Percentiles rank a stretch among this genome's conserved stretches.
Evolutionary conservation across 2,113 vertebrate genomes (phyloP).

Genomic region (Rousettus leschenaultii): DNA sequence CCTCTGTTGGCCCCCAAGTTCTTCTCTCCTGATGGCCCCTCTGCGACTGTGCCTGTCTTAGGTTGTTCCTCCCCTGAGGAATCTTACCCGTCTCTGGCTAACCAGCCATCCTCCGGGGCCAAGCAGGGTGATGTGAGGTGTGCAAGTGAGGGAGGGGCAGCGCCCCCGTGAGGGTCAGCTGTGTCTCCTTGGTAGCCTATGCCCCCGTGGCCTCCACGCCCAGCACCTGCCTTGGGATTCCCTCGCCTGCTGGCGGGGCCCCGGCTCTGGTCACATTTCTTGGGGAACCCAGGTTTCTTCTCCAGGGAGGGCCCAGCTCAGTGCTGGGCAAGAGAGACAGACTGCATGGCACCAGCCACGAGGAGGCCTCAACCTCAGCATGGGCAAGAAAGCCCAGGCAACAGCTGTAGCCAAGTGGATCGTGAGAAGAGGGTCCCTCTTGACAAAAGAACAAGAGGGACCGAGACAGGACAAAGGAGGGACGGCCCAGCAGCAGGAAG

Average conservation of each 20-base stretch:
- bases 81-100: constrained; percentile 97
- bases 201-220: constrained; percentile 73
- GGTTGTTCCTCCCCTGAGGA: constrained; percentile 91
- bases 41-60: constrained; percentile 95
- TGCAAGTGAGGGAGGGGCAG: constrained; percentile 39
- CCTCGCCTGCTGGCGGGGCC: constrained; percentile 53
- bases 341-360: not conserved
- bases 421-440: not conserved
- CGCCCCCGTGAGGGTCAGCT: constrained; percentile 20
- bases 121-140: constrained; percentile 55
- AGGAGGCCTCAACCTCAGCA: not conserved
- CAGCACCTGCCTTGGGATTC: constrained; percentile 59
- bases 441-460: constrained; percentile 33
- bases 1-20: constrained; percentile 73
- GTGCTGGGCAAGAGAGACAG: constrained; percentile 29
- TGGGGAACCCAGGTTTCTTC: constrained; percentile 71
- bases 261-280: constrained; percentile 48
- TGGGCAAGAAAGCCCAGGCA: not conserved
- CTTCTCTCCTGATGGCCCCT: constrained; percentile 80
- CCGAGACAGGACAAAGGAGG: not conserved
- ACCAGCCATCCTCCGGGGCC: constrained; percentile 89
- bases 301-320: constrained; percentile 60
- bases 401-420: not conserved
- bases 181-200: constrained; percentile 60
- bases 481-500: not conserved